These are phyloP conservation scores for Alosa alosa DNA, from an alignment of 2,113 vertebrate genomes.

Conservation along the genomic window DNA sequence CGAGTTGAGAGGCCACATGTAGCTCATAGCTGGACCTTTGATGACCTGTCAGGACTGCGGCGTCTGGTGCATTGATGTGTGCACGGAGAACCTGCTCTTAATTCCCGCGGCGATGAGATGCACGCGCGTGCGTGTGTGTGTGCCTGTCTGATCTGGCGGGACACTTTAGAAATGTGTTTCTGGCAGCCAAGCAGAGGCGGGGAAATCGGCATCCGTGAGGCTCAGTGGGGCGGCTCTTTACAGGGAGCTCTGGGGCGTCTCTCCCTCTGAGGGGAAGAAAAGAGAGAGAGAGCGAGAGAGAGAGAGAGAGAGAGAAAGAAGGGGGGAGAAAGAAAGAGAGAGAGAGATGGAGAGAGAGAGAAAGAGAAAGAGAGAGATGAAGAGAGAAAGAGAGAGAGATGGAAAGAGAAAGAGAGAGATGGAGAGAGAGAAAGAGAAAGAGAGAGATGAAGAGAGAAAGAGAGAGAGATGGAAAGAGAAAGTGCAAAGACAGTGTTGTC, in stretches of 20 bases:
- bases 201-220: background rate
- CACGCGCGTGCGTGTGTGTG: too few species aligned
- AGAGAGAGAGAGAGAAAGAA: background rate
- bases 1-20: background rate
- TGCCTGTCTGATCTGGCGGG: background rate
- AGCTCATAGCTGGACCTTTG: background rate
- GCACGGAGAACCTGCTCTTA: background rate
- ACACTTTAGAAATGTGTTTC: background rate
- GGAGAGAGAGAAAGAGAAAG: background rate
- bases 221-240: background rate
- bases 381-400: too few species aligned
- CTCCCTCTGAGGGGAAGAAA: too few species aligned
- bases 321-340: too few species aligned
- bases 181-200: background rate
- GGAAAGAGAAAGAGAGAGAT: background rate
- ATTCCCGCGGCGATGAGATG: background rate
- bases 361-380: too few species aligned
- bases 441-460: background rate
- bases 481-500: too few species aligned
- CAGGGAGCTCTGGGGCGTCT: background rate
- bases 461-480: background rate
- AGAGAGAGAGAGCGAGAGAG: background rate
- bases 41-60: background rate
- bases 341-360: too few species aligned
- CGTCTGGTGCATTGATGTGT: background rate